Percentiles rank a stretch among this genome's conserved stretches.
Conservation (phyloP, 2,113 vertebrate genomes). For the Notechis scutatus region DNA sequence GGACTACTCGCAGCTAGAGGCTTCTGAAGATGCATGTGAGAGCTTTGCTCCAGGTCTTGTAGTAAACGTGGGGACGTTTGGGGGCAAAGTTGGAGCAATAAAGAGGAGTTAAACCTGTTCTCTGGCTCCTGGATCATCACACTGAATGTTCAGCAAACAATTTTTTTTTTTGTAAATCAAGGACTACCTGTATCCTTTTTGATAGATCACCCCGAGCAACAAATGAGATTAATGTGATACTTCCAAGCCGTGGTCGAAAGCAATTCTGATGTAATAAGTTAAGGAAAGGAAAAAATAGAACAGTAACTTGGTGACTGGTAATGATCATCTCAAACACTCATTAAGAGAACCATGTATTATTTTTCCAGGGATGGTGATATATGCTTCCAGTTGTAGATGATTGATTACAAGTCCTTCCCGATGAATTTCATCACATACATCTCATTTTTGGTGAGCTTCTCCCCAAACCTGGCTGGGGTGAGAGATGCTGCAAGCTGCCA, state of each 20-base stretch:
- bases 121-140: too few species aligned
- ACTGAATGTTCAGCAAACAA: too few species aligned
- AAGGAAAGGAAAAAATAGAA: not conserved
- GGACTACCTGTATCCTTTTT: not conserved
- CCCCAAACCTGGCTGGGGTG: not conserved
- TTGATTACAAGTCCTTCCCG: not conserved
- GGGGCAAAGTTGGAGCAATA: too few species aligned
- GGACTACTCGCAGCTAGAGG: too few species aligned
- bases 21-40: too few species aligned
- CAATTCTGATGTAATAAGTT: not conserved
- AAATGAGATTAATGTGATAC: not conserved
- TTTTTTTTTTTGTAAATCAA: too few species aligned
- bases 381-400: not conserved
- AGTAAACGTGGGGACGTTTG: too few species aligned
- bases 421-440: slow-evolving; percentile 5
- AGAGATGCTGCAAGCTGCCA: not conserved
- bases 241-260: not conserved
- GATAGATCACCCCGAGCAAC: not conserved
- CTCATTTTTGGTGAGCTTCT: not conserved
- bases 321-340: not conserved
- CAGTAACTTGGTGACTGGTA: not conserved
- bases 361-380: not conserved
- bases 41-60: too few species aligned
- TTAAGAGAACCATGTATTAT: not conserved
- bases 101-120: too few species aligned